phyloP scores from a whole-genome alignment of 2,888 invertebrate genomes.

The Hedychridium roseum region DNA sequence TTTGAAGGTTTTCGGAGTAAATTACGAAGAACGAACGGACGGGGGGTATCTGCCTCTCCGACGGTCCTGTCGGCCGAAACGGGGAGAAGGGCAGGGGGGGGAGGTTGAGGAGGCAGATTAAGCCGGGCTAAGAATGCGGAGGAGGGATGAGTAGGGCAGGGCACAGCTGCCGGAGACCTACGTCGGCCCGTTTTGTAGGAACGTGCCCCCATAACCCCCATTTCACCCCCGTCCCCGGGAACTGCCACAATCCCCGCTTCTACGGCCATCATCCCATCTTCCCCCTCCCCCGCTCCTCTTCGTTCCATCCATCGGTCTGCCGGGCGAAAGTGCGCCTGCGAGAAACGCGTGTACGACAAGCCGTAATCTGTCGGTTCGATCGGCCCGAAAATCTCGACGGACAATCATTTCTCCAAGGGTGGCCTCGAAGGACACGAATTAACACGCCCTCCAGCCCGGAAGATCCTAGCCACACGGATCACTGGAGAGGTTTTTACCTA shows the following conservation, averaged over 20 bases:
- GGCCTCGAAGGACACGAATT: constrained; percentile 18
- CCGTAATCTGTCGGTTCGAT: constrained; percentile 32
- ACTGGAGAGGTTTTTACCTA: too few relatives aligned
- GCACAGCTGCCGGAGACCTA: constrained; percentile 55
- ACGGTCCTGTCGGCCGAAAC: too few relatives aligned
- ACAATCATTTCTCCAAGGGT: background rate
- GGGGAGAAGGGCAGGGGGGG: constrained; percentile 12
- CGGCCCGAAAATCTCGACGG: constrained; percentile 28
- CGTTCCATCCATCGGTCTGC: constrained; percentile 18
- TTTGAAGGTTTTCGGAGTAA: too few relatives aligned
- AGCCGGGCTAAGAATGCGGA: constrained; percentile 53
- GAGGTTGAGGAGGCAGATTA: constrained; percentile 33
- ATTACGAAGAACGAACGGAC: too few relatives aligned
- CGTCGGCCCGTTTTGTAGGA: constrained; percentile 51
- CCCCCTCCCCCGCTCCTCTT: constrained; percentile 3
- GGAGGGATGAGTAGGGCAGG: constrained; percentile 52
- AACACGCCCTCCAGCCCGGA: constrained; percentile 21
- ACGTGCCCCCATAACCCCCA: constrained; percentile 52
- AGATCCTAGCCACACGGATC: too few relatives aligned
- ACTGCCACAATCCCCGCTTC: constrained; percentile 8
- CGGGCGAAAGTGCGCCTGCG: constrained; percentile 23
- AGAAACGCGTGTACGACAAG: background rate
- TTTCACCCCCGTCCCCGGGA: constrained; percentile 23
- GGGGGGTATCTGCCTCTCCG: too few relatives aligned
- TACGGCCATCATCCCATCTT: too few relatives aligned